These are phyloP conservation scores for Oxytorus armatus DNA, from an alignment of 2,888 invertebrate species.

Conservation along the genomic window DNA sequence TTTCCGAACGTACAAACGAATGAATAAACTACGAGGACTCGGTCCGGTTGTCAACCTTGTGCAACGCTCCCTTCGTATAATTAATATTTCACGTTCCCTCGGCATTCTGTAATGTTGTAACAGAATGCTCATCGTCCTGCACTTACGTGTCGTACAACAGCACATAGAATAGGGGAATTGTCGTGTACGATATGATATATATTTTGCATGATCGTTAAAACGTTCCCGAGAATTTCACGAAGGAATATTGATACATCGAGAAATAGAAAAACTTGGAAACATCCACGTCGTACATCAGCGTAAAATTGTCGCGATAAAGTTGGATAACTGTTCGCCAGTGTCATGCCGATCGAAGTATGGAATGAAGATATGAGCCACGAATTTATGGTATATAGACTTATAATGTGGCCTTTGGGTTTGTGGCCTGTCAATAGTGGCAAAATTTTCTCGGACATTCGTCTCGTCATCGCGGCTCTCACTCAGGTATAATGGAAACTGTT, in stretches of 20 bases:
- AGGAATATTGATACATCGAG: conserved; percentile 1
- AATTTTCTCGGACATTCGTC: conserved; percentile 65
- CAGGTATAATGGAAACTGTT: conserved; percentile 57
- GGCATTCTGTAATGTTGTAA: conserved; percentile 19
- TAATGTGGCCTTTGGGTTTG: conserved; percentile 71
- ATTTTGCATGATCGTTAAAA: conserved; percentile 17
- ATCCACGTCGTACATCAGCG: conserved; percentile 22
- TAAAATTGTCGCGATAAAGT: not conserved
- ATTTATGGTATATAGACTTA: conserved; percentile 66
- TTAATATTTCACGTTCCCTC: conserved; percentile 47
- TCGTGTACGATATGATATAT: not conserved
- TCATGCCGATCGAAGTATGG: conserved; percentile 61
- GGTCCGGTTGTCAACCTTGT: conserved; percentile 30
- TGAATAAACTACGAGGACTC: conserved; percentile 52
- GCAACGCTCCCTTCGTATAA: conserved; percentile 1
- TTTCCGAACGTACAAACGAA: conserved; percentile 29
- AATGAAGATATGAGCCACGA: conserved; percentile 66
- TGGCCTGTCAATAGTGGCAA: conserved; percentile 66
- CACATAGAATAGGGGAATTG: not conserved
- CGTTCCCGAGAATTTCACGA: not conserved
- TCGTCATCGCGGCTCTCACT: conserved; percentile 65
- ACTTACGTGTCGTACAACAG: conserved; percentile 7
- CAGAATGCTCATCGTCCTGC: not conserved
- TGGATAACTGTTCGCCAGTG: not conserved
- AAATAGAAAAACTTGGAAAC: conserved; percentile 13